phyloP scores from a whole-genome alignment of 2,113 vertebrate species.

The Malurus alboscapulatus region DNA sequence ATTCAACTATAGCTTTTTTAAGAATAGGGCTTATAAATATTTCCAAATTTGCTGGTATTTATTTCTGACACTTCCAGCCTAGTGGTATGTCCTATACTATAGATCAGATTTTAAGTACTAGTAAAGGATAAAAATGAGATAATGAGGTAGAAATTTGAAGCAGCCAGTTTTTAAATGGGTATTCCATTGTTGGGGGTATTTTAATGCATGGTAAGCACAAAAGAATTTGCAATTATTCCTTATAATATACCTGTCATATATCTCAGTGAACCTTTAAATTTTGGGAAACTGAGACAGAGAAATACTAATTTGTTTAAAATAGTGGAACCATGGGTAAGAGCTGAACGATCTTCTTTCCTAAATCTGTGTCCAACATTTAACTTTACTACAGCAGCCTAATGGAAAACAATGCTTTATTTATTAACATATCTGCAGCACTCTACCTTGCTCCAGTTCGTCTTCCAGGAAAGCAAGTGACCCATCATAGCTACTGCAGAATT shows the following conservation, averaged over 20 bases:
- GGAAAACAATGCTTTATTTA: background rate
- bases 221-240: background rate
- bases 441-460: constrained; percentile 92
- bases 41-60: background rate
- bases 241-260: background rate
- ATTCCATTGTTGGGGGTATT: background rate
- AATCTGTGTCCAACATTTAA: background rate
- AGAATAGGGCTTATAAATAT: background rate
- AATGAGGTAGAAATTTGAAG: background rate
- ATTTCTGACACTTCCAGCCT: background rate
- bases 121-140: background rate
- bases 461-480: constrained; percentile 83
- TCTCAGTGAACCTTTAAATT: background rate
- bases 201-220: background rate
- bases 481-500: constrained; percentile 77
- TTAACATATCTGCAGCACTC: background rate
- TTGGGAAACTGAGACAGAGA: background rate
- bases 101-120: background rate
- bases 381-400: background rate
- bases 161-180: background rate
- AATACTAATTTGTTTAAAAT: background rate
- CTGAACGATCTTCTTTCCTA: background rate
- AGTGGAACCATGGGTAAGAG: background rate
- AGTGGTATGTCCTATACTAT: background rate
- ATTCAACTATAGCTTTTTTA: background rate